These are phyloP conservation scores for Halcyon chelicuti DNA, from an alignment of 2,797 vertebrate species.

Conservation along the genomic window DNA sequence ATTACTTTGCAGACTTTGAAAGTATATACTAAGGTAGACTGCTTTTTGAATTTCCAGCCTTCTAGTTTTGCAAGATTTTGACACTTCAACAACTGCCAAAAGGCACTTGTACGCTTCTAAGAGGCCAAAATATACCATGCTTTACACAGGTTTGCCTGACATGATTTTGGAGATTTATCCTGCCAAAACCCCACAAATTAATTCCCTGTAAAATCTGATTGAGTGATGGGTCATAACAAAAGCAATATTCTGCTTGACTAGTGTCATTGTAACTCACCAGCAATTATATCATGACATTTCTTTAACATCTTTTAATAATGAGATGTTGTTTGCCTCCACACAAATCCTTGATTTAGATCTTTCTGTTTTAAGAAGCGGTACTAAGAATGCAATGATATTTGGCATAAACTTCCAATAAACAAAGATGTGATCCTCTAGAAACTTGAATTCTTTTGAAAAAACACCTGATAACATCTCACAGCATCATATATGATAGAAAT, in stretches of 20 bases:
- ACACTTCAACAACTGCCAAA: not conserved
- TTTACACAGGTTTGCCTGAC: not conserved
- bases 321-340: not conserved
- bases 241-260: not conserved
- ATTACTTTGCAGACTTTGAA: not conserved
- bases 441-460: not conserved
- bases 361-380: not conserved
- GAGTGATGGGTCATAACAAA: not conserved
- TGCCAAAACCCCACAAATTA: not conserved
- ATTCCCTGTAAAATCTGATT: not conserved
- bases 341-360: not conserved
- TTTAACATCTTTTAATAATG: not conserved
- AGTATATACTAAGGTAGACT: not conserved
- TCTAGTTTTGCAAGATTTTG: not conserved
- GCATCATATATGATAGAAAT: not conserved
- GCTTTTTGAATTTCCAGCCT: not conserved
- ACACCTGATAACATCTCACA: not conserved
- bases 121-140: not conserved
- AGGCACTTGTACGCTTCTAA: not conserved
- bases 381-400: not conserved
- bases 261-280: not conserved
- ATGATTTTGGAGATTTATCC: not conserved
- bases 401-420: not conserved
- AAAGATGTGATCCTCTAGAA: not conserved
- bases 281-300: not conserved